These are phyloP conservation scores for Oryctes rhinoceros DNA, from an alignment of 1,140 invertebrate genomes.

Conservation along the genomic window DNA sequence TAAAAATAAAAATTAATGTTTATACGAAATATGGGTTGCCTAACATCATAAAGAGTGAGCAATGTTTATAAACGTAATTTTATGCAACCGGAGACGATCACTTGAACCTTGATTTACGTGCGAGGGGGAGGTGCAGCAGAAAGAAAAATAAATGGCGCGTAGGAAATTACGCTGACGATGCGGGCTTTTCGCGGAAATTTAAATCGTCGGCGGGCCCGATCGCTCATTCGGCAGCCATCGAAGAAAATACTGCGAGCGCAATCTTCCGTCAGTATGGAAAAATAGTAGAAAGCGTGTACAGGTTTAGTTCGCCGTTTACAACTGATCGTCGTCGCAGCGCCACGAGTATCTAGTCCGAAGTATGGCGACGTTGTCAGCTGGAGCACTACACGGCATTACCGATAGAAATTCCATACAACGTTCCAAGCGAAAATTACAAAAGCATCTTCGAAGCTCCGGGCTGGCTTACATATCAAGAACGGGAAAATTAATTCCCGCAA, in stretches of 20 bases:
- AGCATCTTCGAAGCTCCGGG: slow-evolving; percentile 61
- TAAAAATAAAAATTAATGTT: no score
- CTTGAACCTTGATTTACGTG: background rate
- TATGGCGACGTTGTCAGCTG: slow-evolving; percentile 58
- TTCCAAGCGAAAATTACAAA: slow-evolving; percentile 61
- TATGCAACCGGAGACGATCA: background rate
- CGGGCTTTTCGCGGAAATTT: slow-evolving; percentile 21
- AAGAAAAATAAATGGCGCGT: background rate
- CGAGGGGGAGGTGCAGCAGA: background rate
- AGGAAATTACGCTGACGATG: slow-evolving; percentile 25
- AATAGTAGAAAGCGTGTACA: background rate
- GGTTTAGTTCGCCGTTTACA: slow-evolving; percentile 24
- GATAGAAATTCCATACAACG: slow-evolving; percentile 58
- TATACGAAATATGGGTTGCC: background rate
- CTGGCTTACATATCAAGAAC: slow-evolving; percentile 62
- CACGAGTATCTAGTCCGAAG: slow-evolving; percentile 43
- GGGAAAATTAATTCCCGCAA: slow-evolving; percentile 62
- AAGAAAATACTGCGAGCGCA: slow-evolving; percentile 37
- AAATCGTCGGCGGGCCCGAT: slow-evolving; percentile 20
- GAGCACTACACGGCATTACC: slow-evolving; percentile 52
- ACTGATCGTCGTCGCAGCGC: slow-evolving; percentile 41
- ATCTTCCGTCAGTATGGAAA: slow-evolving; percentile 32
- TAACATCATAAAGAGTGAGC: background rate
- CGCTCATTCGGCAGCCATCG: background rate
- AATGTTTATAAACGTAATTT: slow-evolving; percentile 19